Percentiles rank a stretch among this genome's conserved stretches.
These are phyloP conservation scores for Polietes domitor DNA, from an alignment of 2,888 invertebrate genomes.

Conservation along the genomic window DNA sequence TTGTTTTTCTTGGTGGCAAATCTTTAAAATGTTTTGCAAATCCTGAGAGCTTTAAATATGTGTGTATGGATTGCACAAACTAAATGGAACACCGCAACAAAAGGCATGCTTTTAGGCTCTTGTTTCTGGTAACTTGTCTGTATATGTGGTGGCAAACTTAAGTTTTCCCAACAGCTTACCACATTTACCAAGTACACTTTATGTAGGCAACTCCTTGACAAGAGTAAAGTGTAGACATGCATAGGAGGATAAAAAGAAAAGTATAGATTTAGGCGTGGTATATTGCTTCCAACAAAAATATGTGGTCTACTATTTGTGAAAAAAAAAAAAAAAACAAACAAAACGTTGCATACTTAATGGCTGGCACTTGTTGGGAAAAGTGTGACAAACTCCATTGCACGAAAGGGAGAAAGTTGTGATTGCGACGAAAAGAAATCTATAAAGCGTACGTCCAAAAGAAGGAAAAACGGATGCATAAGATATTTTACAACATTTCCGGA, in stretches of 20 bases:
- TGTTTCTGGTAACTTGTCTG: not conserved
- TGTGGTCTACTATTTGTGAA: not conserved
- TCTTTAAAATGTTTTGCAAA: too few species aligned
- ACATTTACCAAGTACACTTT: not conserved
- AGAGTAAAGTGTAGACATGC: not conserved
- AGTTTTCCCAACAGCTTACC: not conserved
- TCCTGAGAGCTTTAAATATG: too few species aligned
- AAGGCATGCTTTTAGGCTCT: too few species aligned
- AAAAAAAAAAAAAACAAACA: not conserved
- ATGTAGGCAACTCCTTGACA: not conserved
- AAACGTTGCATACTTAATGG: not conserved
- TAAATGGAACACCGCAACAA: too few species aligned
- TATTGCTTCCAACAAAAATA: not conserved
- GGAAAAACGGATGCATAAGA: too few species aligned
- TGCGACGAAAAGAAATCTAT: too few species aligned
- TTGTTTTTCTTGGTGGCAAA: too few species aligned
- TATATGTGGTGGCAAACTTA: not conserved
- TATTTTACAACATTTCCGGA: too few species aligned
- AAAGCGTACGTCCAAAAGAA: too few species aligned
- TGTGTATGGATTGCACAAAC: too few species aligned
- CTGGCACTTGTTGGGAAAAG: not conserved
- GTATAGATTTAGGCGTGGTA: not conserved
- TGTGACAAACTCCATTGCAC: not conserved
- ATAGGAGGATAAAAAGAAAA: not conserved
- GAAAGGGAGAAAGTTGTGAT: not conserved